phyloP scores from a whole-genome alignment of 2,797 vertebrate species.

The Rhynchotus rufescens region DNA sequence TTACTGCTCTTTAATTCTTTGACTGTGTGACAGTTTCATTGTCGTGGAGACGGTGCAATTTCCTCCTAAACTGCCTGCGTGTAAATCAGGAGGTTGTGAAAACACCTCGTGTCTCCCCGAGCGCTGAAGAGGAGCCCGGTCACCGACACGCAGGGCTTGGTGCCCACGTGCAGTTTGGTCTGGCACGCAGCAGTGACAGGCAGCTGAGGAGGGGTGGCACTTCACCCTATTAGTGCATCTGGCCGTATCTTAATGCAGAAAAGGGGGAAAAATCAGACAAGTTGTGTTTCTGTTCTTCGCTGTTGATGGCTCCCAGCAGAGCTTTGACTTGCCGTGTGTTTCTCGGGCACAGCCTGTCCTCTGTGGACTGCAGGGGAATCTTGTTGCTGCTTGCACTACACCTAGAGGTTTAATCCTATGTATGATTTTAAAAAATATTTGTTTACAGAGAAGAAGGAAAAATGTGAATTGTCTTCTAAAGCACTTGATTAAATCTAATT shows the following conservation, averaged over 20 bases:
- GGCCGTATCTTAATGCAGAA: rapidly evolving
- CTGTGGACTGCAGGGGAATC: not conserved
- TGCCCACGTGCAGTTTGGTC: not conserved
- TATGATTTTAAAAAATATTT: not conserved
- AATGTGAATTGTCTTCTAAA: not conserved
- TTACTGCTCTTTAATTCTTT: not conserved
- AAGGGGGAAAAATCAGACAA: not conserved
- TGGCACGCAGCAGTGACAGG: not conserved
- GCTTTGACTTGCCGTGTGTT: not conserved
- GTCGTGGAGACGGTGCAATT: not conserved
- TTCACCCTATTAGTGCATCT: not conserved
- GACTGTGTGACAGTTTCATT: not conserved
- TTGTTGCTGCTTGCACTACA: slow-evolving; percentile 13
- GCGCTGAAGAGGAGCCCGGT: not conserved
- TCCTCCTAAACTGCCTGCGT: not conserved
- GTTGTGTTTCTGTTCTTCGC: not conserved
- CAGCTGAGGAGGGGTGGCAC: not conserved
- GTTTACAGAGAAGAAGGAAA: not conserved
- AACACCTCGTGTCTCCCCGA: not conserved
- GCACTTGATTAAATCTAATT: slow-evolving; percentile 16
- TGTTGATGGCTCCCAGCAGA: not conserved
- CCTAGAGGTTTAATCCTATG: not conserved
- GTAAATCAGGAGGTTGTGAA: not conserved
- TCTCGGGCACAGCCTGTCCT: not conserved
- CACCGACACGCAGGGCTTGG: rapidly evolving